Evolutionary conservation across 2,797 vertebrate species (phyloP), one percentile per base, ranked within the genome.

Genomic region (Chloroceryle amazona): DNA sequence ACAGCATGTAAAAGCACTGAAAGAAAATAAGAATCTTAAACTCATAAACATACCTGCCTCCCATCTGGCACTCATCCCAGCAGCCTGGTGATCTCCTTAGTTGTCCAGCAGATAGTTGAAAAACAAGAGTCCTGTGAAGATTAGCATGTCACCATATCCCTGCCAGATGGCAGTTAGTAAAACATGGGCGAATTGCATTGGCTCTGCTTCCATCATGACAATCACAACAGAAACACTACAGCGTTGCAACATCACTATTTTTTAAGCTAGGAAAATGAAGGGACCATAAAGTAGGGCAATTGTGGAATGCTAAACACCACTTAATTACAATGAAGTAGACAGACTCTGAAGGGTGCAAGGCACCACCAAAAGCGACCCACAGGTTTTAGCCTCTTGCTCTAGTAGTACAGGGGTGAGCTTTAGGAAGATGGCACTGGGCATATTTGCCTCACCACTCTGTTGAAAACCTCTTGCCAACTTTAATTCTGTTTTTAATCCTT

Each of bases 21-120:
- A 96, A 97, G 97, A 97, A 98, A 98, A 98, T 98, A 98, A 97
- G 96, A 97, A 97, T 97, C 96, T 97, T 97, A 95, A 98, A 97
- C 98, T 98, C 97, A 95, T 97, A 98, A 98, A 98, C 97, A 98
- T 98, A 98, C 98, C 98, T 98, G 98, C 97, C 97, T 98, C 97
- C 97, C 97, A 97, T 98, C 97, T 98, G 98, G 98, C 98, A 98
- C 81, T 90, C 92, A 37, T 97, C 98, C 97, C 95, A 97, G 97
- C 97, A 98, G 98, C 97, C 98, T 98, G 97, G 97, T 98, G 98
- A 98, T 98, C 98, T 98, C 97, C 96, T 98, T 97, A 97, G 97
- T 96, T 98, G 97, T 97, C 98, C 97, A 98, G 98, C 97, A 97
- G 97, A 98, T 97, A 98, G 98, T 84, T 97, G 97, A 98, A 97